phyloP scores from a whole-genome alignment of 2,888 invertebrate genomes.

The Cephus sareptanus region DNA sequence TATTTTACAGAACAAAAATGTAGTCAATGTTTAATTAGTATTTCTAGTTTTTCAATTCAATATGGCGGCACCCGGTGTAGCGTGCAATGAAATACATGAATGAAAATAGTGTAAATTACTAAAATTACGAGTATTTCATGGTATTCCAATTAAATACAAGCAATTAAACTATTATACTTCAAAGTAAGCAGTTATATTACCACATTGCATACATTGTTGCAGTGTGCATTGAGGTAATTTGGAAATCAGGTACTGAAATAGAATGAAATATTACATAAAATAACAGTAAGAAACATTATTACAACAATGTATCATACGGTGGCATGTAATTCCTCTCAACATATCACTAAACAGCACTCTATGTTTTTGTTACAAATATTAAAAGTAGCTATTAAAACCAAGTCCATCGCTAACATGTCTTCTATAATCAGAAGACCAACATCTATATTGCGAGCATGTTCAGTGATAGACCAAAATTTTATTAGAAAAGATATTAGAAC shows the following conservation, averaged over 20 bases:
- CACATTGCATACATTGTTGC: background rate
- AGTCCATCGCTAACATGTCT: background rate
- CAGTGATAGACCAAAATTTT: background rate
- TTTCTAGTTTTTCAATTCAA: background rate
- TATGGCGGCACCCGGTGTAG: background rate
- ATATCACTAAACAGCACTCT: background rate
- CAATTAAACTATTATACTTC: background rate
- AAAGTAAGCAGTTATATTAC: background rate
- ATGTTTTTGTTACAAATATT: background rate
- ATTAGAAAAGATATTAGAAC: background rate
- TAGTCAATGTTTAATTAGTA: background rate
- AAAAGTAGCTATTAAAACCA: background rate
- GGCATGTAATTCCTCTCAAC: background rate
- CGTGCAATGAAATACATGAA: background rate
- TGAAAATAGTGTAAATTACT: background rate
- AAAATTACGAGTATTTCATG: background rate
- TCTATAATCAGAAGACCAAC: background rate
- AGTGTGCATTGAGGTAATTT: background rate
- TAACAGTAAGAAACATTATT: background rate
- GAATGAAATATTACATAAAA: background rate
- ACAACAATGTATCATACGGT: background rate
- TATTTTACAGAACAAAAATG: background rate
- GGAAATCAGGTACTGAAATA: background rate
- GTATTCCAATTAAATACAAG: background rate
- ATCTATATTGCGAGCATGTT: background rate